Percentiles rank a stretch among this genome's conserved stretches.
These are phyloP conservation scores for Philotrypesis tridentata DNA, from an alignment of 1,140 invertebrate genomes.

Conservation along the genomic window DNA sequence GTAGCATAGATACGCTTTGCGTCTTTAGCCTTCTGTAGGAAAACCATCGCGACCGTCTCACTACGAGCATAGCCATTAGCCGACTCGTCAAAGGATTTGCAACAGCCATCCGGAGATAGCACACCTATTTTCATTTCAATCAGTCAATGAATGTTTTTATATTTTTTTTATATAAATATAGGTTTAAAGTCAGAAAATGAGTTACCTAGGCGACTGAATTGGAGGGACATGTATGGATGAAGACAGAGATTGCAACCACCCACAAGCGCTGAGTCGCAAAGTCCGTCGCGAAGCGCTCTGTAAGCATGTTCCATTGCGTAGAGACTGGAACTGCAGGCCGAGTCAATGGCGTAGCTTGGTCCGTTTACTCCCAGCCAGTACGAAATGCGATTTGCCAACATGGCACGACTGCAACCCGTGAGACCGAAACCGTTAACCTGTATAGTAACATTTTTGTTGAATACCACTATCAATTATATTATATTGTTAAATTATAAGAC, in stretches of 20 bases:
- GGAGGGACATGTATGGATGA: slow-evolving; percentile 89
- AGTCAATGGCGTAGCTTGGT: slow-evolving; percentile 89
- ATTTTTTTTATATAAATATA: neutral
- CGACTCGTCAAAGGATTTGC: slow-evolving; percentile 91
- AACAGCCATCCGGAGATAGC: slow-evolving; percentile 87
- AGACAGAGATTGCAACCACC: slow-evolving; percentile 88
- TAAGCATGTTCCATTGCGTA: slow-evolving; percentile 90
- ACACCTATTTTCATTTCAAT: slow-evolving; percentile 76
- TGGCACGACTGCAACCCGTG: slow-evolving; percentile 86
- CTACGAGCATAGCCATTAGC: slow-evolving; percentile 86
- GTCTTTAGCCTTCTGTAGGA: slow-evolving; percentile 87
- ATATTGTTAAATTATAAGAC: too few species aligned
- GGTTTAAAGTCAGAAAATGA: neutral
- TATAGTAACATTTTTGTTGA: too few species aligned
- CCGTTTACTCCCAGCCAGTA: slow-evolving; percentile 81
- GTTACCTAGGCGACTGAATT: slow-evolving; percentile 78
- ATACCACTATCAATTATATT: too few species aligned
- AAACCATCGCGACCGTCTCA: slow-evolving; percentile 84
- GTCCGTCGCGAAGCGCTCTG: slow-evolving; percentile 81
- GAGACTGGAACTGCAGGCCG: slow-evolving; percentile 92
- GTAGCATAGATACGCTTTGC: slow-evolving; percentile 86
- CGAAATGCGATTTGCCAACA: slow-evolving; percentile 93
- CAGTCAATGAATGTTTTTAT: neutral
- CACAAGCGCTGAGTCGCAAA: slow-evolving; percentile 91
- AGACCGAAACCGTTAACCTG: slow-evolving; percentile 70